Evolutionary conservation across 1,140 invertebrate species (phyloP).

Genomic region (Papilio dardanus): DNA sequence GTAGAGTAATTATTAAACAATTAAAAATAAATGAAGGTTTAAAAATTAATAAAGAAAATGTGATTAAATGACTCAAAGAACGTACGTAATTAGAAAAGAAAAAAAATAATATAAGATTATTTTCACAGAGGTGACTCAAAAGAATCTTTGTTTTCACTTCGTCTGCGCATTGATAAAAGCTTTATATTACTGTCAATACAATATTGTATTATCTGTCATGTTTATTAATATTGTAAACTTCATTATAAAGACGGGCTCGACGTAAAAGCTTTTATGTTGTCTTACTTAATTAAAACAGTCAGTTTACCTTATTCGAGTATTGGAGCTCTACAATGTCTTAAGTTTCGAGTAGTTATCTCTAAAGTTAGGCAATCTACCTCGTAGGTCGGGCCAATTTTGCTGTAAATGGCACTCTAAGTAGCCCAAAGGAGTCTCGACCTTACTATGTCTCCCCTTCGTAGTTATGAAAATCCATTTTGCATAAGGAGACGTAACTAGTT

Average conservation of each 20-base stretch:
- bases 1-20: not conserved
- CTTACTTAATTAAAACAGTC: slow-evolving; percentile 75
- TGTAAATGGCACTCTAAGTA: slow-evolving; percentile 76
- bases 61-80: too few species aligned
- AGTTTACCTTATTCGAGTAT: slow-evolving; percentile 78
- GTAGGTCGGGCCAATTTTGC: slow-evolving; percentile 73
- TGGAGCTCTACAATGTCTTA: slow-evolving; percentile 78
- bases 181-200: not conserved
- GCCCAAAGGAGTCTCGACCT: slow-evolving; percentile 59
- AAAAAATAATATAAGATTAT: too few species aligned
- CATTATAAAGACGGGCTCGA: slow-evolving; percentile 25
- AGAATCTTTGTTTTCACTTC: not conserved
- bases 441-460: slow-evolving; percentile 57
- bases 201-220: slow-evolving; percentile 6
- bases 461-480: slow-evolving; percentile 62
- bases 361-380: slow-evolving; percentile 78
- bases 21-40: not conserved
- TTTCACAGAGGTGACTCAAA: not conserved
- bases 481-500: slow-evolving; percentile 56
- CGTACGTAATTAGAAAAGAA: too few species aligned
- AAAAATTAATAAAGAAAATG: too few species aligned
- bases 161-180: not conserved
- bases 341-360: slow-evolving; percentile 79
- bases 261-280: slow-evolving; percentile 37
- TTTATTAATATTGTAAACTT: slow-evolving; percentile 29